These are phyloP conservation scores for Acanthoscelides obtectus DNA, from an alignment of 2,888 invertebrate species.

Conservation along the genomic window DNA sequence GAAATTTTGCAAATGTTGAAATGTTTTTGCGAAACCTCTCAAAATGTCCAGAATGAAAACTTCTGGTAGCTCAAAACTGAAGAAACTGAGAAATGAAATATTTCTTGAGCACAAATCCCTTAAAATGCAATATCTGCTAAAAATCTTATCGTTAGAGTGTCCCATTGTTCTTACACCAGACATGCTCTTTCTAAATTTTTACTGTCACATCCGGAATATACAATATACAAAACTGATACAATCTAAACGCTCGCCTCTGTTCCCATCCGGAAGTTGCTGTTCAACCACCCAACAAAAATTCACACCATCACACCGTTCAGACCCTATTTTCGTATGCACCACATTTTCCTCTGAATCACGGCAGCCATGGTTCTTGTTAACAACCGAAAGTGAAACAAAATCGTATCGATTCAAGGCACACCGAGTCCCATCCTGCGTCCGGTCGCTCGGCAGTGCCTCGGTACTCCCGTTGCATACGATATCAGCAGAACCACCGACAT, in stretches of 20 bases:
- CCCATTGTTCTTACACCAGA: too few species aligned
- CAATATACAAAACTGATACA: too few species aligned
- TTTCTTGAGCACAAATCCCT: too few species aligned
- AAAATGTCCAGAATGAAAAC: too few species aligned
- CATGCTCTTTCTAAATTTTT: too few species aligned
- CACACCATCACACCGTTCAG: background rate
- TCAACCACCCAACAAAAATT: background rate
- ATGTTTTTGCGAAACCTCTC: too few species aligned
- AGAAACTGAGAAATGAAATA: too few species aligned
- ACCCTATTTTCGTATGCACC: background rate
- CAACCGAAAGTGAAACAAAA: background rate
- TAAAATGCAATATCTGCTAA: too few species aligned
- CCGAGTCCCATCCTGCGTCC: conserved; percentile 24
- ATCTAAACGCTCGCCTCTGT: background rate
- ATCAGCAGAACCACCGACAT: conserved; percentile 19
- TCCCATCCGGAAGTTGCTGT: background rate
- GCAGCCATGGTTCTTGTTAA: background rate
- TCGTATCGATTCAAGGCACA: background rate
- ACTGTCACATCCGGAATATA: too few species aligned
- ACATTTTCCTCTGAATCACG: background rate
- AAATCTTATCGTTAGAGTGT: too few species aligned
- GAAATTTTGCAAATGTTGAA: too few species aligned
- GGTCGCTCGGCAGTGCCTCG: conserved; percentile 31
- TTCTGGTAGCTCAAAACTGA: too few species aligned
- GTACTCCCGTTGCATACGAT: conserved; percentile 37